phyloP scores from a whole-genome alignment of 2,797 vertebrate species.

The Labroides dimidiatus region DNA sequence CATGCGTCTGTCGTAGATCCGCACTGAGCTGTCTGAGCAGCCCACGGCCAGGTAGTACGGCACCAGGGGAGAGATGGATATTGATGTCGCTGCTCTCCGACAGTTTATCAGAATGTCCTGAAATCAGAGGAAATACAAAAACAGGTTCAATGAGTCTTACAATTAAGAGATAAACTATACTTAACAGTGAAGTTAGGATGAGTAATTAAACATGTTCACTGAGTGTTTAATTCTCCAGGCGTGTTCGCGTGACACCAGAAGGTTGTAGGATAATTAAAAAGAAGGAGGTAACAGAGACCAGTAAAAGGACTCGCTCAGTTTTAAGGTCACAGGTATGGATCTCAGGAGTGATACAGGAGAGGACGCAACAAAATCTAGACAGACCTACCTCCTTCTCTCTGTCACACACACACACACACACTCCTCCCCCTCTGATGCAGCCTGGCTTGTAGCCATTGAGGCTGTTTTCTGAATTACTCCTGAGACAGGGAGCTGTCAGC shows the following conservation, averaged over 20 bases:
- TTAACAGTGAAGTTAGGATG: background rate
- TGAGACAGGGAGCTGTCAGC: constrained; percentile 7
- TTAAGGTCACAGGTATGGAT: constrained; percentile 50
- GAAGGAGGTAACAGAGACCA: constrained; percentile 14
- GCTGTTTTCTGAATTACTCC: constrained; percentile 20
- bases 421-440: constrained; percentile 6
- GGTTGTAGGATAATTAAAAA: constrained; percentile 33
- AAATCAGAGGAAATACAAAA: constrained; percentile 26
- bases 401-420: constrained; percentile 4
- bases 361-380: constrained; percentile 37
- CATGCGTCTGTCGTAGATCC: constrained; percentile 97
- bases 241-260: background rate
- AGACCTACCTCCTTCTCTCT: constrained; percentile 1
- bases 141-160: background rate
- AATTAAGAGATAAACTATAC: background rate
- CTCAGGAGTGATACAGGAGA: constrained; percentile 53
- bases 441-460: constrained; percentile 33
- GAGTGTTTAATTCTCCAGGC: background rate
- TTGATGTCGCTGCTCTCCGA: constrained; percentile 95
- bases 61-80: constrained; percentile 95
- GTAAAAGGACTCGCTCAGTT: constrained; percentile 37
- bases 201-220: background rate
- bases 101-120: constrained; percentile 99
- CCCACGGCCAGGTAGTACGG: constrained; percentile 97
- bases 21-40: constrained; percentile 98